A percentile compares a stretch with the other conserved stretches of the same genome.
Conservation (phyloP, 2,113 vertebrate species). For the Mesitornis unicolor region DNA sequence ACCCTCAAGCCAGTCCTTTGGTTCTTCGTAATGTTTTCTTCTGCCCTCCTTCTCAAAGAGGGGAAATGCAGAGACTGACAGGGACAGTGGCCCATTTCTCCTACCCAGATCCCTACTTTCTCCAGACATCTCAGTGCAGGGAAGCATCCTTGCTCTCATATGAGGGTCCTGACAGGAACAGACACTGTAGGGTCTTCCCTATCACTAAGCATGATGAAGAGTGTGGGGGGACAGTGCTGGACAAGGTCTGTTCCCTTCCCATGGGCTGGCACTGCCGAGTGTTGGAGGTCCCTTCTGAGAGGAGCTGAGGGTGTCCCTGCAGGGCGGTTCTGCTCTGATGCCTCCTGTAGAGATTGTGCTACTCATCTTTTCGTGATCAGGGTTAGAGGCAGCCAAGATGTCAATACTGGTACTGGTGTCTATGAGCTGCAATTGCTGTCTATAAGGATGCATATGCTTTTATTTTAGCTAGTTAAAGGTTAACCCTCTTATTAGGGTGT, state of each 20-base stretch:
- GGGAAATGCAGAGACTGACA: background rate
- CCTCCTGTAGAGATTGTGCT: background rate
- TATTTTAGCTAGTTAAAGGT: background rate
- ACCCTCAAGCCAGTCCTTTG: background rate
- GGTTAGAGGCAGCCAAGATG: background rate
- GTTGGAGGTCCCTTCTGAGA: background rate
- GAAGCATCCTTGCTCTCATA: fast-evolving
- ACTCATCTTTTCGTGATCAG: background rate
- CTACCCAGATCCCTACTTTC: fast-evolving
- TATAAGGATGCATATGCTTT: background rate
- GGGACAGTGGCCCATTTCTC: background rate
- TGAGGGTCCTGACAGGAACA: background rate
- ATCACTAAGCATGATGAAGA: background rate
- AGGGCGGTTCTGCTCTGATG: background rate
- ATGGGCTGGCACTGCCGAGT: background rate
- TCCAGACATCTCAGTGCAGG: background rate
- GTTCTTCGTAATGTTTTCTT: background rate
- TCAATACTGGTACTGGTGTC: background rate
- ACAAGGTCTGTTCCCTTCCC: background rate
- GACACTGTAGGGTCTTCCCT: background rate
- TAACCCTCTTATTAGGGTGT: background rate
- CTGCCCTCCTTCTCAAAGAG: background rate
- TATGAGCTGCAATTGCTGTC: background rate
- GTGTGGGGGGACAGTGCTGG: background rate
- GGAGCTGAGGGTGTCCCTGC: fast-evolving